These are phyloP conservation scores for Meghimatium bilineatum DNA, from an alignment of 2,888 invertebrate genomes.

Conservation along the genomic window DNA sequence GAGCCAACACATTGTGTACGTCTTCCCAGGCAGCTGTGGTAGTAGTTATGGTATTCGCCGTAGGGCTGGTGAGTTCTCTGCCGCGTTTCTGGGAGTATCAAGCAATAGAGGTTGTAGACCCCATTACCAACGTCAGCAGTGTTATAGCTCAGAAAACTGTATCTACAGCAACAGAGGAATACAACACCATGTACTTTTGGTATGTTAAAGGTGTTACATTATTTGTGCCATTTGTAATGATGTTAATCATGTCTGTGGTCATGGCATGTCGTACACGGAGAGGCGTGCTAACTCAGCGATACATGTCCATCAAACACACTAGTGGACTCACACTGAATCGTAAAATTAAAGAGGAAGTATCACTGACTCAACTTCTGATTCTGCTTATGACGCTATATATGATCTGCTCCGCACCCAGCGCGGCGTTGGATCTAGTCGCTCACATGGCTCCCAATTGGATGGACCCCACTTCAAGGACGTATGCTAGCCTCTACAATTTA, in stretches of 20 bases:
- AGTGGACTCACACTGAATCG: slow-evolving; percentile 65
- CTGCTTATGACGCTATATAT: slow-evolving; percentile 68
- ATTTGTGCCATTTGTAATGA: slow-evolving; percentile 70
- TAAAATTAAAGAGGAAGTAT: slow-evolving; percentile 68
- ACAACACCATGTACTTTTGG: slow-evolving; percentile 74
- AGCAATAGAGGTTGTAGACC: slow-evolving; percentile 56
- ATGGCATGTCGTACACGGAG: slow-evolving; percentile 63
- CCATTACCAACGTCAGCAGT: slow-evolving; percentile 56
- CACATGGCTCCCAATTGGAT: slow-evolving; percentile 58
- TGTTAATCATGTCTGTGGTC: slow-evolving; percentile 64
- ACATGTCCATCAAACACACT: slow-evolving; percentile 63
- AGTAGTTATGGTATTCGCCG: slow-evolving; percentile 67
- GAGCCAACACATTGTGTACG: slow-evolving; percentile 65
- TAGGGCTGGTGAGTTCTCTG: slow-evolving; percentile 72
- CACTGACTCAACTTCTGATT: slow-evolving; percentile 67
- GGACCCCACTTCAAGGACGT: slow-evolving; percentile 58
- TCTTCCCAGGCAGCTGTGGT: slow-evolving; percentile 69
- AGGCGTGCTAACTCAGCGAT: slow-evolving; percentile 61
- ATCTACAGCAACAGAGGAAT: slow-evolving; percentile 67
- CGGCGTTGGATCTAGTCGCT: slow-evolving; percentile 64
- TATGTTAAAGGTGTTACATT: slow-evolving; percentile 71
- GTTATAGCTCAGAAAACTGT: slow-evolving; percentile 63
- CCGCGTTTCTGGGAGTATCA: slow-evolving; percentile 75
- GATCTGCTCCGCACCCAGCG: slow-evolving; percentile 68
- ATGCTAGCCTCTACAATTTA: slow-evolving; percentile 65